Evolutionary conservation across 2,113 vertebrate genomes (phyloP).

Genomic region (Polyodon spathula): DNA sequence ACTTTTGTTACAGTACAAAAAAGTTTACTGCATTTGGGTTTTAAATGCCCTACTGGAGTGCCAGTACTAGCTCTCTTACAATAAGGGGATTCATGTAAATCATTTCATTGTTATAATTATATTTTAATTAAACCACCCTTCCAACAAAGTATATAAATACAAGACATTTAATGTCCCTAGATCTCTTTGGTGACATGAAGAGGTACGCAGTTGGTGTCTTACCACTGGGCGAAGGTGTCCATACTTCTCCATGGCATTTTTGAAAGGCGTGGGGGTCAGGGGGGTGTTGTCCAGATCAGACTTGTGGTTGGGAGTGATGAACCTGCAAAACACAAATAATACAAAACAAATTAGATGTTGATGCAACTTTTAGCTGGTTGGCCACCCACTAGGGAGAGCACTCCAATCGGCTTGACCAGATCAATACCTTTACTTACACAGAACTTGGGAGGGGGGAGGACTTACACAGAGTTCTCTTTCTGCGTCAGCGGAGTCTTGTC

Average conservation of each 20-base stretch:
- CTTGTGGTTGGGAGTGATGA: conserved; percentile 89
- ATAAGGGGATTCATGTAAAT: no score
- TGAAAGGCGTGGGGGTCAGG: conserved; percentile 89
- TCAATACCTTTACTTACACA: background rate
- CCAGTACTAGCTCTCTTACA: no score
- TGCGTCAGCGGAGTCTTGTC: conserved; percentile 89
- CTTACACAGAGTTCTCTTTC: conserved; percentile 77
- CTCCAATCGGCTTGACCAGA: background rate
- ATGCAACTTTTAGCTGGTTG: no score
- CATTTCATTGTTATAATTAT: no score
- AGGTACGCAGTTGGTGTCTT: conserved; percentile 23
- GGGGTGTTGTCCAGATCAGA: conserved; percentile 73
- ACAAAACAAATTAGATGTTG: background rate
- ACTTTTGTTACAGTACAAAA: no score
- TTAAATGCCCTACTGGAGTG: no score
- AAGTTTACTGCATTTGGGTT: no score
- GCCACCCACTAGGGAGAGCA: no score
- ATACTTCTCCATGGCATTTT: conserved; percentile 92
- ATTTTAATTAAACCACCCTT: no score
- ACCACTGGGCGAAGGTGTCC: conserved; percentile 83
- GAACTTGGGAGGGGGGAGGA: background rate
- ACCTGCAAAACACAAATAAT: conserved; percentile 49
- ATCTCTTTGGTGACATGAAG: background rate
- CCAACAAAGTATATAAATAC: background rate
- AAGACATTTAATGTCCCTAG: background rate